Conservation (phyloP, 2,113 vertebrate genomes). For the Argyrosomus japonicus region DNA sequence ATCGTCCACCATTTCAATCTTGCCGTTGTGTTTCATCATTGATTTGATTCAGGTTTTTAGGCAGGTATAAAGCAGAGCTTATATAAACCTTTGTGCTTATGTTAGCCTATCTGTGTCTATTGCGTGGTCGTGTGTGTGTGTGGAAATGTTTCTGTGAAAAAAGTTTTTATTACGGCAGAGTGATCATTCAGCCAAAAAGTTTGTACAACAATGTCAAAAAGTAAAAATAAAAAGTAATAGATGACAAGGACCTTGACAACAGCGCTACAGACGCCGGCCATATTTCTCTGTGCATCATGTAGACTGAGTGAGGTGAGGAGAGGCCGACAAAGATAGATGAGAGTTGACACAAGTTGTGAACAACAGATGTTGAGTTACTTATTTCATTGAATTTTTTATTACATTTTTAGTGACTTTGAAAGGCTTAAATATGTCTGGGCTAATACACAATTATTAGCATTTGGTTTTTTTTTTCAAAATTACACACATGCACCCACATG, state of each 20-base stretch:
- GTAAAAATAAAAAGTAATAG: slow-evolving; percentile 42
- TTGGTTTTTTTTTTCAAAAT: not conserved
- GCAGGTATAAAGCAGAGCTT: slow-evolving; percentile 45
- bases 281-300: slow-evolving; percentile 38
- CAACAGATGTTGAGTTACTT: slow-evolving; percentile 32
- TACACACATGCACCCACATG: not conserved
- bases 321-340: slow-evolving; percentile 34
- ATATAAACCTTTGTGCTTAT: slow-evolving; percentile 28
- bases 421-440: not conserved
- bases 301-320: slow-evolving; percentile 39
- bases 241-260: slow-evolving; percentile 59
- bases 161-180: not conserved
- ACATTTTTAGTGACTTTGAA: not conserved
- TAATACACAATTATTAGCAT: not conserved
- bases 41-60: slow-evolving; percentile 50
- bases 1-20: slow-evolving; percentile 33
- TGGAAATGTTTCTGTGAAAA: slow-evolving; percentile 5
- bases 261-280: slow-evolving; percentile 5
- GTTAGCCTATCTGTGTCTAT: not conserved
- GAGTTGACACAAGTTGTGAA: slow-evolving; percentile 24
- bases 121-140: not conserved
- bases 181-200: slow-evolving; percentile 23
- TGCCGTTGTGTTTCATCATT: slow-evolving; percentile 63
- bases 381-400: not conserved
- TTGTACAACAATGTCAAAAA: slow-evolving; percentile 18